phyloP scores from a whole-genome alignment of 2,797 vertebrate genomes.

The Lemur catta region DNA sequence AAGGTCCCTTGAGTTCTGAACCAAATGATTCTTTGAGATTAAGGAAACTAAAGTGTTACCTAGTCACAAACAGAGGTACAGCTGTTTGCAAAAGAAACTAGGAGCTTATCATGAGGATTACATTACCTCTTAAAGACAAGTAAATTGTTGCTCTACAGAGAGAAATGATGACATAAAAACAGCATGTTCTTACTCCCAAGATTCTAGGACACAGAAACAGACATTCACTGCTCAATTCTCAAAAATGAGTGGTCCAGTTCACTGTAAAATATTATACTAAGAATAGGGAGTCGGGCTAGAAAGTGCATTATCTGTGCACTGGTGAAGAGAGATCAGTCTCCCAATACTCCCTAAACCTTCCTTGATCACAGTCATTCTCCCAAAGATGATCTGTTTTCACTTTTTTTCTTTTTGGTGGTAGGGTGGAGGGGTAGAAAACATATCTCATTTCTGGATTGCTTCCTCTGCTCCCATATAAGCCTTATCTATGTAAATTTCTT shows the following conservation, averaged over 20 bases:
- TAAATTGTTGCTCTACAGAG: conserved; percentile 31
- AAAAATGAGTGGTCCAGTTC: not conserved
- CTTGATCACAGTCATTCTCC: not conserved
- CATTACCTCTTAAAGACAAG: not conserved
- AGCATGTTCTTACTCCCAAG: conserved; percentile 30
- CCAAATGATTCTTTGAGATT: conserved; percentile 12
- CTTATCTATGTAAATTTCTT: not conserved
- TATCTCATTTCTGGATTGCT: not conserved
- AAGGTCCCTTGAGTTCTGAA: not conserved
- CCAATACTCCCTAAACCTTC: not conserved
- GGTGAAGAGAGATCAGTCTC: not conserved
- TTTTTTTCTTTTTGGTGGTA: not conserved
- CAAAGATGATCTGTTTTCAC: not conserved
- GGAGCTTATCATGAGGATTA: not conserved
- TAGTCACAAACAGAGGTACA: not conserved
- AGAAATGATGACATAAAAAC: conserved; percentile 21
- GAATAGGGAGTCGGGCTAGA: not conserved
- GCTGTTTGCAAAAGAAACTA: conserved; percentile 1
- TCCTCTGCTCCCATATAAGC: not conserved
- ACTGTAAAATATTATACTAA: not conserved
- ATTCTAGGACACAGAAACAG: conserved; percentile 13
- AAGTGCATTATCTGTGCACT: not conserved
- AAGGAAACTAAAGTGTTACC: not conserved
- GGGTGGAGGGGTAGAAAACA: not conserved
- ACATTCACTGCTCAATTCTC: not conserved